Base-by-base conservation (phyloP, 2,797 vertebrate species). In the Falco berigora region DNA sequence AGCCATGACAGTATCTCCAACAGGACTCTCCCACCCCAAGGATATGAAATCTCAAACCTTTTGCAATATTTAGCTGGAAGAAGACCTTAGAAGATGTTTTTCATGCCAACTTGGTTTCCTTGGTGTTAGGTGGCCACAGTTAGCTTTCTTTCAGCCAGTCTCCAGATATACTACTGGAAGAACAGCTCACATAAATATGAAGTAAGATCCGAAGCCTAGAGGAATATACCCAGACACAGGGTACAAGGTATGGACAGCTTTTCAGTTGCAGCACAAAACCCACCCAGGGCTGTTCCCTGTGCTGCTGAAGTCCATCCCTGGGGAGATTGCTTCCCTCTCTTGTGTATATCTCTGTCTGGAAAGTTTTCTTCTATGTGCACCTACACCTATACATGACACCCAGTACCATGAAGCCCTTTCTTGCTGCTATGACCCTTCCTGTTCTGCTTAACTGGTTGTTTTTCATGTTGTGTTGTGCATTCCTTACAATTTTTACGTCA, bases 1-100 rank as follows among this genome's bases (percentile, higher is more conserved):
- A 84, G 5, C 32, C 4, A 0, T 5, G 8, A 8, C 0, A 81
- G 3, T 18, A 18, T 14, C 7, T 53, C 19, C 36, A 86, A n/a
- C 17, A 88, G 27, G 25, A 44, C 16, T 42, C 7, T 52, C 16
- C 52, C 36, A 80, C 34, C 25, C 40, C 53, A 24, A 22, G 55
- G 55, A 50, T 19, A 5, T 30, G 46, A 69, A 84, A 30, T 50
- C 25, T 50, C 64, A 63, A 64, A 12, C 8, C 4, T 69, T 64
- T 64, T 56, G 25, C n/a, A 61, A 36, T 56, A 73, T 59, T 40
- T 68, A 66, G 15, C 25, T 68, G 50, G 23, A 84, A 52, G 22
- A 15, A 81, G 14, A 55, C 10, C 15, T 68, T 44, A 14, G 55
- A 72, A 73, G 14, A 28, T 34, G 20, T 4, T 80, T 76, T 67